Evolutionary conservation across 2,888 invertebrate genomes (phyloP).

Genomic region (Megaustenia siamemsis): DNA sequence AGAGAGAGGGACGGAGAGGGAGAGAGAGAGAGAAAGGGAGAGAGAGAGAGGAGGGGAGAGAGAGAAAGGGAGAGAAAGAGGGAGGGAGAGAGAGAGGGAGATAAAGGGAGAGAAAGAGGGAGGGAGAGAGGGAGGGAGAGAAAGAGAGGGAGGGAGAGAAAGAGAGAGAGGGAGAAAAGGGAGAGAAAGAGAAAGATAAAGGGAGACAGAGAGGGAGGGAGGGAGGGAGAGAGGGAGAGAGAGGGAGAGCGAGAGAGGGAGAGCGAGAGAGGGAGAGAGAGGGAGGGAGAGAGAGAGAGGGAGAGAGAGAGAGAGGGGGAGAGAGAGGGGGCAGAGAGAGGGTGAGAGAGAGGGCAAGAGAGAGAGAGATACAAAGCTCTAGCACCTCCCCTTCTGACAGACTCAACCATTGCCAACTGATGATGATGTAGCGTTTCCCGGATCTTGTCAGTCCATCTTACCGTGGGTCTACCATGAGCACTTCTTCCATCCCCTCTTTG

Average conservation of each 20-base stretch:
- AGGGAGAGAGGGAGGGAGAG: neutral
- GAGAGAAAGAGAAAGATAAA: neutral
- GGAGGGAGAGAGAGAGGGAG: neutral
- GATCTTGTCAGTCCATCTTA: too few relatives aligned
- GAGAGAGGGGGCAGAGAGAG: neutral
- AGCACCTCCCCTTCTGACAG: too few relatives aligned
- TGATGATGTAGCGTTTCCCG: too few relatives aligned
- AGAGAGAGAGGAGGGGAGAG: neutral
- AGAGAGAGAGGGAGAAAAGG: neutral
- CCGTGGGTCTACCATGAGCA: too few relatives aligned
- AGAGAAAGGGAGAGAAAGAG: neutral
- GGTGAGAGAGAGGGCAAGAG: neutral
- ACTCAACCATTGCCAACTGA: too few relatives aligned
- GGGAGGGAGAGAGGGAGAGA: neutral
- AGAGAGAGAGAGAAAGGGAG: neutral
- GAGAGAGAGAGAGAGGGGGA: neutral
- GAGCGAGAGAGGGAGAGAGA: neutral
- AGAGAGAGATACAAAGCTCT: too few relatives aligned
- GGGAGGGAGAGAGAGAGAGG: neutral
- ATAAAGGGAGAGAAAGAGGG: neutral
- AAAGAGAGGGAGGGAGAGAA: neutral
- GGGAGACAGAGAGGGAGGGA: neutral
- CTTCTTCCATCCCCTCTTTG: too few relatives aligned
- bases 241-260: neutral
- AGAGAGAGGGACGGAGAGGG: neutral